Percentiles rank a stretch among this genome's conserved stretches.
These are phyloP conservation scores for Mizuhopecten yessoensis DNA, from an alignment of 1,140 invertebrate genomes.

Conservation along the genomic window DNA sequence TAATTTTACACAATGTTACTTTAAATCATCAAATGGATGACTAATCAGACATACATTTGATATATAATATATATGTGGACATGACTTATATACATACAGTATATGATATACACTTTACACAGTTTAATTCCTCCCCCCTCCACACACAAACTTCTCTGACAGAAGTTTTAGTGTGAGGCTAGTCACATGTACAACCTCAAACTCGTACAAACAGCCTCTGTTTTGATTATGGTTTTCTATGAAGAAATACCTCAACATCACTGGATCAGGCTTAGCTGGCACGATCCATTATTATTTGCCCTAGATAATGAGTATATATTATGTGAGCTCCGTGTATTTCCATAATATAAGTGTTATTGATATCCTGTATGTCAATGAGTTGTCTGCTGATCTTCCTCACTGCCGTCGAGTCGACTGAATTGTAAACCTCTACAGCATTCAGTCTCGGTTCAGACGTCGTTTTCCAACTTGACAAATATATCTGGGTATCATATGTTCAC, in stretches of 20 bases:
- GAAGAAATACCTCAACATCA: neutral
- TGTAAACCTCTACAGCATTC: neutral
- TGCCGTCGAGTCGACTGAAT: neutral
- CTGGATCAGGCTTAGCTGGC: neutral
- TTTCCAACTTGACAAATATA: no score
- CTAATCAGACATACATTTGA: neutral
- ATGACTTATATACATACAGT: neutral
- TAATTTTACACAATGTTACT: neutral
- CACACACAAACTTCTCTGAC: neutral
- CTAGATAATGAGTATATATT: neutral
- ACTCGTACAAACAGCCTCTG: neutral
- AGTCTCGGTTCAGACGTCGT: neutral
- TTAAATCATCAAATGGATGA: slow-evolving; percentile 4
- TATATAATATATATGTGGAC: neutral
- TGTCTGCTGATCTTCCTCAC: neutral
- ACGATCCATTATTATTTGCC: neutral
- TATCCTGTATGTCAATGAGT: neutral
- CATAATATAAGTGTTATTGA: neutral
- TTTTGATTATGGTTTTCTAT: neutral
- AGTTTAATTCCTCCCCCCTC: neutral
- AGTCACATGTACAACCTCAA: neutral
- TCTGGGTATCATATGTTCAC: neutral
- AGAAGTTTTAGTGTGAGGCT: neutral
- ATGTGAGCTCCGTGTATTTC: neutral
- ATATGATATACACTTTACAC: neutral